These are phyloP conservation scores for Anthoscopus minutus DNA, from an alignment of 2,113 vertebrate species.

Conservation along the genomic window DNA sequence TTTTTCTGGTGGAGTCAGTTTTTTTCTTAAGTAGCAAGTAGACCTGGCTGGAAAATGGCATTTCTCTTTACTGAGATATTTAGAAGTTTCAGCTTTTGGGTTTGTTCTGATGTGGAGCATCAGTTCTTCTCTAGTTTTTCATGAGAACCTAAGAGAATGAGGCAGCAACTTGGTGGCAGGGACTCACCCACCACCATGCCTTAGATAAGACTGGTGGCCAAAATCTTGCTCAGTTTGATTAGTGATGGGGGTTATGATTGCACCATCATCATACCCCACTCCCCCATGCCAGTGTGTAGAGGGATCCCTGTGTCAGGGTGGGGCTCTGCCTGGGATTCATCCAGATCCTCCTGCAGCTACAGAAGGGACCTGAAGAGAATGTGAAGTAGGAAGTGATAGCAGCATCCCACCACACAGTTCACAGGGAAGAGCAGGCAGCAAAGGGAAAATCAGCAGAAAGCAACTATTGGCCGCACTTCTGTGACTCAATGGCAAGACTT, in stretches of 20 bases:
- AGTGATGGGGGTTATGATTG: background rate
- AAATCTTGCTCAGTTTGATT: background rate
- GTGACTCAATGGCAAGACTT: background rate
- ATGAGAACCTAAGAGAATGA: background rate
- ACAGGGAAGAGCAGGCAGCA: background rate
- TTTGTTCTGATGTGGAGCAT: background rate
- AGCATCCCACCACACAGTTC: background rate
- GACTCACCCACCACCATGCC: background rate
- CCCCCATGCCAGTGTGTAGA: fast-evolving
- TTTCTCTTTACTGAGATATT: background rate
- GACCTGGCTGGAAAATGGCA: background rate
- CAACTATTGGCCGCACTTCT: background rate
- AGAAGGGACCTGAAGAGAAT: background rate
- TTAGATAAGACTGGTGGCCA: background rate
- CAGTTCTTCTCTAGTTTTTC: background rate
- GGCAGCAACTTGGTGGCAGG: background rate
- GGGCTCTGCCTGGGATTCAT: background rate
- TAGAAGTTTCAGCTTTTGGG: background rate
- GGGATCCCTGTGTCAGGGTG: fast-evolving
- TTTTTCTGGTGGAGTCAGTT: background rate
- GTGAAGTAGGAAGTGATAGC: fast-evolving
- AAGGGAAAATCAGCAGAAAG: background rate
- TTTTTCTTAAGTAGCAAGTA: background rate
- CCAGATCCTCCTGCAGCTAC: background rate
- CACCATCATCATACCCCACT: fast-evolving